A percentile compares a stretch with the other conserved stretches of the same genome.
These are phyloP conservation scores for Masticophis lateralis DNA, from an alignment of 2,797 vertebrate species.

Conservation along the genomic window DNA sequence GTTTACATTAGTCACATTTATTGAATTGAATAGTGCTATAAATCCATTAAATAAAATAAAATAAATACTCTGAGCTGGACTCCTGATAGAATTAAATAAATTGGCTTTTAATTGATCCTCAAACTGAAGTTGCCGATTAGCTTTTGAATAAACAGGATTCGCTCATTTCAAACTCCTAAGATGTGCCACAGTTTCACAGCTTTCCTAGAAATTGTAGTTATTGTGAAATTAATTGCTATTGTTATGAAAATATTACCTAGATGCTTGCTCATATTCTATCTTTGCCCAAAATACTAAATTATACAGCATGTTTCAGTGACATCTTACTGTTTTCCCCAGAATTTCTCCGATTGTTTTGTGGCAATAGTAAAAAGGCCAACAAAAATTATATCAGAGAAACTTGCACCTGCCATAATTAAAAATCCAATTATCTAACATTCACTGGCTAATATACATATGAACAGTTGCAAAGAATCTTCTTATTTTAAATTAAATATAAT, in stretches of 20 bases:
- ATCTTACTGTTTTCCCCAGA: neutral
- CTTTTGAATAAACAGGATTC: neutral
- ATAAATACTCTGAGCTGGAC: neutral
- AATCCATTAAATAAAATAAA: neutral
- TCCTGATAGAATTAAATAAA: neutral
- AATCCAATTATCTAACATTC: slow-evolving; percentile 14
- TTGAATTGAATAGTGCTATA: neutral
- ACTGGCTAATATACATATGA: slow-evolving; percentile 1
- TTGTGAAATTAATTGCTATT: neutral
- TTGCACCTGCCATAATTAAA: slow-evolving; percentile 30
- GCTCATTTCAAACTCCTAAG: neutral
- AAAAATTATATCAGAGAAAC: neutral
- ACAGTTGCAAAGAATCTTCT: neutral
- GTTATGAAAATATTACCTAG: neutral
- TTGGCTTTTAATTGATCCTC: neutral
- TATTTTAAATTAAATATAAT: slow-evolving; percentile 7
- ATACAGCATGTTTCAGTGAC: neutral
- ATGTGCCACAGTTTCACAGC: neutral
- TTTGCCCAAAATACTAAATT: neutral
- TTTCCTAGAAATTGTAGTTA: neutral
- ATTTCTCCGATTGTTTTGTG: neutral
- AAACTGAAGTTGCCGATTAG: neutral
- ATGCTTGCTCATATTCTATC: neutral
- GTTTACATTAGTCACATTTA: neutral
- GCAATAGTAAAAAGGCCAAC: neutral